These are phyloP conservation scores for Drosophila anceps DNA, from an alignment of 2,888 invertebrate genomes.

Conservation along the genomic window DNA sequence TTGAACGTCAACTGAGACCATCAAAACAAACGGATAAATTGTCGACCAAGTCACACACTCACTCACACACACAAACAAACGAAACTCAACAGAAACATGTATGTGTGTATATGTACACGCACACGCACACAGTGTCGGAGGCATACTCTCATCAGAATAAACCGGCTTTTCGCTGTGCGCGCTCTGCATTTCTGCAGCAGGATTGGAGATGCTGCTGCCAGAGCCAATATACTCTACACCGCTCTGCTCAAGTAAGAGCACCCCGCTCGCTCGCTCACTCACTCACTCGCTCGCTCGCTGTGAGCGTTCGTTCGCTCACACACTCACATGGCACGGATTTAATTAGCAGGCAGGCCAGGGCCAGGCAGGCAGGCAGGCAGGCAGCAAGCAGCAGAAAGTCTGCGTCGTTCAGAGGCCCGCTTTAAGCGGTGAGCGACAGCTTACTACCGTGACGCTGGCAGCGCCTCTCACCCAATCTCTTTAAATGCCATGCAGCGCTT, in stretches of 20 bases:
- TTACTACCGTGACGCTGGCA: conserved; percentile 36
- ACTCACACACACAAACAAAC: conserved; percentile 12
- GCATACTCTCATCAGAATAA: conserved; percentile 61
- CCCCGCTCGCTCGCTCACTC: conserved; percentile 38
- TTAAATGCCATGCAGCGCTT: conserved; percentile 65
- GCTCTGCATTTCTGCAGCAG: conserved; percentile 79
- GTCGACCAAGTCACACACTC: conserved; percentile 44
- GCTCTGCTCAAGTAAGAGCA: conserved; percentile 60
- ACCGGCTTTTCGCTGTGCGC: conserved; percentile 76
- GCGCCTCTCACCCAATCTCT: conserved; percentile 68
- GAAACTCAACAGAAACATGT: conserved; percentile 25
- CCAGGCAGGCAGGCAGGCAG: too few relatives aligned
- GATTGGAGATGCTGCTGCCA: conserved; percentile 74
- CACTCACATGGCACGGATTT: conserved; percentile 51
- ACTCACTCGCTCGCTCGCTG: conserved; percentile 6
- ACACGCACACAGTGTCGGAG: conserved; percentile 14
- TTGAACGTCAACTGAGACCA: conserved; percentile 59
- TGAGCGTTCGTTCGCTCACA: conserved; percentile 3
- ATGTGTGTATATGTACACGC: conserved; percentile 19
- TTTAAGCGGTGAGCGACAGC: conserved; percentile 54
- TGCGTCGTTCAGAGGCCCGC: conserved; percentile 55
- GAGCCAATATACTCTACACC: conserved; percentile 43
- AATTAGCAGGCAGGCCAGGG: conserved; percentile 58
- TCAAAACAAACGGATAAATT: conserved; percentile 55
- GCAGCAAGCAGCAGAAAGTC: conserved; percentile 42